Conservation (phyloP, 1,140 invertebrate genomes). For the Papilio glaucus region DNA sequence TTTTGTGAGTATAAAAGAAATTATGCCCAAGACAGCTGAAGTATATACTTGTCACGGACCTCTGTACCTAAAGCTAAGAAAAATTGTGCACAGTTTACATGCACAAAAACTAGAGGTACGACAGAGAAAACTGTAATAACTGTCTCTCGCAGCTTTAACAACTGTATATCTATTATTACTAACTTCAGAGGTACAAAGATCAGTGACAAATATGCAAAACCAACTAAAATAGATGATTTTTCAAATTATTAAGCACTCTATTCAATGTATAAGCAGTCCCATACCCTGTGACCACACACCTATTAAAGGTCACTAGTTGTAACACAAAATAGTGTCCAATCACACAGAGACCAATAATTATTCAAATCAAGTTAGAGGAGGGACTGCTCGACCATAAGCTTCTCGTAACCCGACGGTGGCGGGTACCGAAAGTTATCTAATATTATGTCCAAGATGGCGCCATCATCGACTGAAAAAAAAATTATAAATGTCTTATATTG, state of each 20-base stretch:
- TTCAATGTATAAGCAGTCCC: slow-evolving; percentile 21
- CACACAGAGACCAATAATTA: slow-evolving; percentile 45
- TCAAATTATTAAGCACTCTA: slow-evolving; percentile 7
- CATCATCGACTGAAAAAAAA: slow-evolving; percentile 96
- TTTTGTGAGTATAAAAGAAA: too few relatives aligned
- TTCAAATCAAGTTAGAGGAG: slow-evolving; percentile 88
- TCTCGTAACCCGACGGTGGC: slow-evolving; percentile 95
- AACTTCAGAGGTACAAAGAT: too few relatives aligned
- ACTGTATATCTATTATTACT: too few relatives aligned
- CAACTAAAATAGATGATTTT: too few relatives aligned
- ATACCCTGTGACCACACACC: slow-evolving; percentile 32
- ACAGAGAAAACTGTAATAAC: too few relatives aligned
- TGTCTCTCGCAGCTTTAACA: too few relatives aligned
- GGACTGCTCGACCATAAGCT: slow-evolving; percentile 98
- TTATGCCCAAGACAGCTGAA: too few relatives aligned
- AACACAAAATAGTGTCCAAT: slow-evolving; percentile 46
- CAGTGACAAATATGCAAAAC: too few relatives aligned
- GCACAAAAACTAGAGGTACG: too few relatives aligned
- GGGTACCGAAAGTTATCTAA: slow-evolving; percentile 92
- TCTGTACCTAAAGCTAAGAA: too few relatives aligned
- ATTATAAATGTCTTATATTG: slow-evolving; percentile 5
- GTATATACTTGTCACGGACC: too few relatives aligned
- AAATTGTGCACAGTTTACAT: too few relatives aligned
- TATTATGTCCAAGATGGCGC: slow-evolving; percentile 95
- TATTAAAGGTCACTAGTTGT: slow-evolving; percentile 28